These are phyloP conservation scores for Imbricaverruca yamaguchii DNA, from an alignment of 2,888 invertebrate genomes.

Conservation along the genomic window DNA sequence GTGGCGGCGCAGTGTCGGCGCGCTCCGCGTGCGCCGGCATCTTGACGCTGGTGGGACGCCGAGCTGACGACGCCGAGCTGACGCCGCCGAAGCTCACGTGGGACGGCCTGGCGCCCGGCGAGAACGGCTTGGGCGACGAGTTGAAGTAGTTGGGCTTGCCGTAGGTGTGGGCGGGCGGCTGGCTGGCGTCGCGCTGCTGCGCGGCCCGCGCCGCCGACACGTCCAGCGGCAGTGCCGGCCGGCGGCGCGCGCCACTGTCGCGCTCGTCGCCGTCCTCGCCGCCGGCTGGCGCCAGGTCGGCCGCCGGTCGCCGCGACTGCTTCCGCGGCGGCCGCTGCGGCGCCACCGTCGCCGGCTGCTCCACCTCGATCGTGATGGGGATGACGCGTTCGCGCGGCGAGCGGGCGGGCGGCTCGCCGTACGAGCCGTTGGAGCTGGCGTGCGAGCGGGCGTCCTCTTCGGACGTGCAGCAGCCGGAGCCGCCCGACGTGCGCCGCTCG, in stretches of 20 bases:
- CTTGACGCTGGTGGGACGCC: neutral
- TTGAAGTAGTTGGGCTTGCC: neutral
- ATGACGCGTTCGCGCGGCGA: neutral
- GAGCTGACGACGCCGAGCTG: neutral
- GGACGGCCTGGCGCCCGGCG: neutral
- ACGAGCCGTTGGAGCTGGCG: neutral
- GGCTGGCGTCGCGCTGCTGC: neutral
- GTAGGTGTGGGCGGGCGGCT: neutral
- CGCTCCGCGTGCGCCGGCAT: neutral
- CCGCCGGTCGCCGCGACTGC: neutral
- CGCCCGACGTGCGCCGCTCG: neutral
- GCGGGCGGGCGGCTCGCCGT: neutral
- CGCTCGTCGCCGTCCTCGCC: neutral
- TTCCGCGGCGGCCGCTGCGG: neutral
- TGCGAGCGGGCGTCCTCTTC: conserved; percentile 4
- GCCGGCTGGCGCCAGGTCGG: neutral
- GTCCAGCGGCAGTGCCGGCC: neutral
- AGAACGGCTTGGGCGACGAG: conserved; percentile 6
- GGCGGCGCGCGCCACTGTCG: neutral
- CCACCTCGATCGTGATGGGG: neutral
- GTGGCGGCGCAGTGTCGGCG: no score
- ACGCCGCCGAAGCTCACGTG: neutral
- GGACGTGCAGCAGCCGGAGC: neutral
- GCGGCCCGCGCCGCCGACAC: neutral
- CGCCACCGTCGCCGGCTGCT: neutral